Evolutionary conservation across 2,113 vertebrate species (phyloP).

Genomic region (Maccullochella peelii): DNA sequence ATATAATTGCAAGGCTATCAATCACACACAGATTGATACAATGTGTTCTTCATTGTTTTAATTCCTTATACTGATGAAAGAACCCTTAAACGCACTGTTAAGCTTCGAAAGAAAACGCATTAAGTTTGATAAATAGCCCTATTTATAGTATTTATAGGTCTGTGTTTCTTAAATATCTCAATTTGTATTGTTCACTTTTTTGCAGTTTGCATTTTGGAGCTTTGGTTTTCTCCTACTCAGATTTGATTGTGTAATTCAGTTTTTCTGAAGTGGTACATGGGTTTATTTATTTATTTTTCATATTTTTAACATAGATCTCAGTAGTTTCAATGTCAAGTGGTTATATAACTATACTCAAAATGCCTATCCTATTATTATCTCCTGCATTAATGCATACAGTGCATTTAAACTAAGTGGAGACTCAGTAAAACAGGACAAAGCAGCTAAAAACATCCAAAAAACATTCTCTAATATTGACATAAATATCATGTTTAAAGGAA

Average conservation of each 20-base stretch:
- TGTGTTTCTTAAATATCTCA: conserved; percentile 46
- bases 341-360: conserved; percentile 4
- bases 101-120: conserved; percentile 58
- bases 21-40: conserved; percentile 55
- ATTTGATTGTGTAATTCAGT: conserved; percentile 20
- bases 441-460: neutral
- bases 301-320: conserved; percentile 2
- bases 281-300: conserved; percentile 19
- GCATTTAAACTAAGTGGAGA: conserved; percentile 6
- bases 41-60: conserved; percentile 57
- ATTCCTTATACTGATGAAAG: conserved; percentile 66
- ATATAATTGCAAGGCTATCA: conserved; percentile 33
- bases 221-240: neutral
- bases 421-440: neutral
- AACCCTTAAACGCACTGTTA: conserved; percentile 49
- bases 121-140: conserved; percentile 52
- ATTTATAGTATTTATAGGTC: conserved; percentile 28
- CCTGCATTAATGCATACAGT: conserved; percentile 9
- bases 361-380: neutral
- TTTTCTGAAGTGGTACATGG: neutral
- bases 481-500: conserved; percentile 36
- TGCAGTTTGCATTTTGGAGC: conserved; percentile 1
- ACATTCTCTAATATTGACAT: conserved; percentile 18
- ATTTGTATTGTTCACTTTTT: conserved; percentile 1
- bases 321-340: neutral